A percentile compares a stretch with the other conserved stretches of the same genome.
These are phyloP conservation scores for Poecilia picta DNA, from an alignment of 2,797 vertebrate genomes.

Conservation along the genomic window DNA sequence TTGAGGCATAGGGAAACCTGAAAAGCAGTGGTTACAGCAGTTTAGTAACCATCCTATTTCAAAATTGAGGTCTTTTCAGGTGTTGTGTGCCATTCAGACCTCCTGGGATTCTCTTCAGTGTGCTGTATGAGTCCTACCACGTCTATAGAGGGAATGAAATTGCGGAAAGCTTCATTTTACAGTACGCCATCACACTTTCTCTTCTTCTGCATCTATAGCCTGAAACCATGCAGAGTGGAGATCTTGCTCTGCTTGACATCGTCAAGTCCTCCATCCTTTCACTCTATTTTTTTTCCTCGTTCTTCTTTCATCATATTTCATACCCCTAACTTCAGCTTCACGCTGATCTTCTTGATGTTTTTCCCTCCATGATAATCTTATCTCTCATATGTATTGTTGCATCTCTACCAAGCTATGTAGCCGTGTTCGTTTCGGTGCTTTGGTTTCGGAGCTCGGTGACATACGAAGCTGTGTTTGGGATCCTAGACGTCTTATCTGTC, in stretches of 20 bases:
- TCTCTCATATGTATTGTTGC: constrained; percentile 42
- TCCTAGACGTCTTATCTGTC: constrained; percentile 60
- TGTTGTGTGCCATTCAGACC: constrained; percentile 68
- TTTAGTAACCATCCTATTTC: constrained; percentile 78
- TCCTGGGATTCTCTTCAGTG: constrained; percentile 60
- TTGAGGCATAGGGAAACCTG: constrained; percentile 68
- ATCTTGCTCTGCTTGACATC: constrained; percentile 46
- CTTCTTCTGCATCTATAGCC: constrained; percentile 47
- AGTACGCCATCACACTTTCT: constrained; percentile 47
- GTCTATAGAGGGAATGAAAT: constrained; percentile 46
- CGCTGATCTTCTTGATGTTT: constrained; percentile 37
- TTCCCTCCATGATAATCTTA: constrained; percentile 30
- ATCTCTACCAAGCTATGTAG: constrained; percentile 24
- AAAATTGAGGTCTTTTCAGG: constrained; percentile 75
- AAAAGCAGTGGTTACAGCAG: constrained; percentile 75
- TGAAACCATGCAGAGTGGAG: constrained; percentile 47
- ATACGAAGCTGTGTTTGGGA: constrained; percentile 51
- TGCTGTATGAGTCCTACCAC: constrained; percentile 35
- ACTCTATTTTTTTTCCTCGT: constrained; percentile 10
- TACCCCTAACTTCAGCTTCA: constrained; percentile 35
- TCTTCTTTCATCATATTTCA: constrained; percentile 47
- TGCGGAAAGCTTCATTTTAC: constrained; percentile 42
- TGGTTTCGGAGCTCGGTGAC: constrained; percentile 56
- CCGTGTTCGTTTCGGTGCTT: constrained; percentile 34
- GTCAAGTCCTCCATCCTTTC: constrained; percentile 29